phyloP scores from a whole-genome alignment of 2,888 invertebrate genomes.

The Trypoxylon attenuatum region DNA sequence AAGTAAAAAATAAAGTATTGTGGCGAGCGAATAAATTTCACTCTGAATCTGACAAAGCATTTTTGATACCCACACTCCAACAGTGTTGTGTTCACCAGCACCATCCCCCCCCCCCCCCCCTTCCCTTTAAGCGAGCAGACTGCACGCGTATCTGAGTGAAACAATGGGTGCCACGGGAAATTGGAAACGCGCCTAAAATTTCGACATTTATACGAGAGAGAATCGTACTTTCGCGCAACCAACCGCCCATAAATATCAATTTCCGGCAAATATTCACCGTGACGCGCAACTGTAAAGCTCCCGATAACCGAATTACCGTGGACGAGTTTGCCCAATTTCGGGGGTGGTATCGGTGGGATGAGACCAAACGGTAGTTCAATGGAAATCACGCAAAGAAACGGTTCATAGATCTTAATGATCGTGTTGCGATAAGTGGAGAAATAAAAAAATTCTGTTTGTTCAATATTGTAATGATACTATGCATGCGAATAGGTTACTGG shows the following conservation, averaged over 20 bases:
- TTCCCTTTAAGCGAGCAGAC: too few species aligned
- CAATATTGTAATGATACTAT: too few species aligned
- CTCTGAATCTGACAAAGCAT: neutral
- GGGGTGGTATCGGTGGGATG: too few species aligned
- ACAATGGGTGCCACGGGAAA: conserved; percentile 3
- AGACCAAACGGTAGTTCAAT: too few species aligned
- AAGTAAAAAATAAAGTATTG: too few species aligned
- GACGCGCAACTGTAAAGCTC: conserved; percentile 10
- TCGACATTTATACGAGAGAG: conserved; percentile 27
- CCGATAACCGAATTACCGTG: neutral
- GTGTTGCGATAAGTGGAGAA: too few species aligned
- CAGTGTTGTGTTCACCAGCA: too few species aligned
- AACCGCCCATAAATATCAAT: conserved; percentile 31
- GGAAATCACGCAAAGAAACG: too few species aligned
- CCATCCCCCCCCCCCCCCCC: too few species aligned
- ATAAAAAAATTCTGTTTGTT: too few species aligned
- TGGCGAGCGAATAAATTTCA: neutral
- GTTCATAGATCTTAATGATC: too few species aligned
- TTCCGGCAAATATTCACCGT: conserved; percentile 25
- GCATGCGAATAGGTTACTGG: too few species aligned
- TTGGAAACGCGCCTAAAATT: conserved; percentile 20
- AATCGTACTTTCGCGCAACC: conserved; percentile 24
- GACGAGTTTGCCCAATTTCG: neutral
- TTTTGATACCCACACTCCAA: neutral
- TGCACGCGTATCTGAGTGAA: neutral